Evolutionary conservation across 1,140 invertebrate species (phyloP).

Genomic region (Mizuhopecten yessoensis): DNA sequence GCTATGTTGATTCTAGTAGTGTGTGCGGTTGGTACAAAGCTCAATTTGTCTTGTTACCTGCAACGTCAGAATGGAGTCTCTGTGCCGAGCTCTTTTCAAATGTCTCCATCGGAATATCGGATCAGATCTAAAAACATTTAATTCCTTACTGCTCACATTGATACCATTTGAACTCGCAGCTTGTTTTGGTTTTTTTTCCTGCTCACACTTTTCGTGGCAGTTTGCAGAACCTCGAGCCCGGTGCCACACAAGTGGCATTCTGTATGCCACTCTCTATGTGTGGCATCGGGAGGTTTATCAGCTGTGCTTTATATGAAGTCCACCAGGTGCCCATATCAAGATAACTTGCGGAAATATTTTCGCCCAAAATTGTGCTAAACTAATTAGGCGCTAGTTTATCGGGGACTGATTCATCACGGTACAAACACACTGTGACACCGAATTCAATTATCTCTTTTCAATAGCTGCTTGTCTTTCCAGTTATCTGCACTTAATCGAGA

Average conservation of each 20-base stretch:
- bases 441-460: slow-evolving; percentile 40
- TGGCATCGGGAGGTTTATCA: slow-evolving; percentile 13
- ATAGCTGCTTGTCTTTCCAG: slow-evolving; percentile 37
- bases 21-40: not conserved
- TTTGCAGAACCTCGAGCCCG: not conserved
- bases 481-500: slow-evolving; percentile 38
- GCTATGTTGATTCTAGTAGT: not conserved
- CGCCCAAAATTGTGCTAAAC: slow-evolving; percentile 21
- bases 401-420: not conserved
- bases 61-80: not conserved
- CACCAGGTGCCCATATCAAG: slow-evolving; percentile 31
- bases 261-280: not conserved
- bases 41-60: not conserved
- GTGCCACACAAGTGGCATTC: not conserved
- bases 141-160: not conserved
- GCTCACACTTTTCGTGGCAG: not conserved
- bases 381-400: slow-evolving; percentile 10
- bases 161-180: too few species aligned
- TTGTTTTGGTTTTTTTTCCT: too few species aligned
- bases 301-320: not conserved
- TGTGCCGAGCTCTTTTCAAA: not conserved
- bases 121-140: not conserved
- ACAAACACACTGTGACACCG: slow-evolving; percentile 6
- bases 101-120: not conserved
- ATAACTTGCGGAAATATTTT: slow-evolving; percentile 30